Conservation (phyloP, 2,113 vertebrate genomes). For the Saimiri boliviensis region DNA sequence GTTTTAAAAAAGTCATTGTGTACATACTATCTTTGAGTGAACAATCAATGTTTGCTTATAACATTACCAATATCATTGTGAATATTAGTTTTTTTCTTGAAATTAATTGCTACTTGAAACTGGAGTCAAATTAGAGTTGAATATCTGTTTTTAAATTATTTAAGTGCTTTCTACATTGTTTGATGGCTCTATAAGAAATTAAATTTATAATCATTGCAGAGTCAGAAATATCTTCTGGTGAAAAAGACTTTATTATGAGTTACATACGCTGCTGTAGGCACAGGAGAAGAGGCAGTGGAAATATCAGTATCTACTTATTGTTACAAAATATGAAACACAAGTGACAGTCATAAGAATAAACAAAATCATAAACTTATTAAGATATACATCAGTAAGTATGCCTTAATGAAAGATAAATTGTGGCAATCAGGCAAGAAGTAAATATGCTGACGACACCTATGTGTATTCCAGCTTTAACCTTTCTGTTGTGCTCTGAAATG, state of each 20-base stretch:
- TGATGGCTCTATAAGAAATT: conserved; percentile 24
- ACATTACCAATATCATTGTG: neutral
- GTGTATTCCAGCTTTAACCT: conserved; percentile 42
- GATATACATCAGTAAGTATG: neutral
- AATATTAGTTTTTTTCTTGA: neutral
- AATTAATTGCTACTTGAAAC: conserved; percentile 34
- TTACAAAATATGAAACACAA: neutral
- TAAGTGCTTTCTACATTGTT: neutral
- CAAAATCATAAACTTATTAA: conserved; percentile 4
- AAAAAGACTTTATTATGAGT: neutral
- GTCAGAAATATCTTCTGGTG: neutral
- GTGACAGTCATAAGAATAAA: neutral
- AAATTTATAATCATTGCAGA: conserved; percentile 42
- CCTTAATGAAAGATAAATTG: neutral
- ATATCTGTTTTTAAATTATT: conserved; percentile 11
- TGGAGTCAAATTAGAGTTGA: neutral
- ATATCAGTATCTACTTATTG: neutral
- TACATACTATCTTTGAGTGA: neutral
- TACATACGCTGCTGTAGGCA: neutral
- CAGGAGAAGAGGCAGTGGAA: neutral
- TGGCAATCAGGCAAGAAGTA: neutral
- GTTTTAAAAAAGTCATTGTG: neutral
- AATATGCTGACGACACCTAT: neutral
- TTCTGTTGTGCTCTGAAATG: conserved; percentile 46
- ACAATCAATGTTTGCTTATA: neutral